Conservation (phyloP, 2,113 vertebrate genomes). For the Hyperoodon ampullatus region DNA sequence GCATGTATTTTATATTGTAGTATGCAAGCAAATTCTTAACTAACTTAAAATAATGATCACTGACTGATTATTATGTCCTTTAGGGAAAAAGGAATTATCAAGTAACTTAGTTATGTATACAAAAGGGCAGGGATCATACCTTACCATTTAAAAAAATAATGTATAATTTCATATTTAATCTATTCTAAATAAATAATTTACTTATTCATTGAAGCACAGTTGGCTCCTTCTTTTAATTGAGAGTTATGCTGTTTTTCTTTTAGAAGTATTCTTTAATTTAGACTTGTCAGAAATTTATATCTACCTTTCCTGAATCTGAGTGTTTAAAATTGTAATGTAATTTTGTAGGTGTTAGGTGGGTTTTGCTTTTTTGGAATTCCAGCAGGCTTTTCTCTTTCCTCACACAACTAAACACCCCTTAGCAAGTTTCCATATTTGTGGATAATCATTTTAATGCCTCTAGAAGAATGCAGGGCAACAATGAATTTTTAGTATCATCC, state of each 20-base stretch:
- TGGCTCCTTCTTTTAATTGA: neutral
- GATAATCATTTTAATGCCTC: slow-evolving; percentile 20
- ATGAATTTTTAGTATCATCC: slow-evolving; percentile 12
- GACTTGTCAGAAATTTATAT: neutral
- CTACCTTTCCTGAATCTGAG: neutral
- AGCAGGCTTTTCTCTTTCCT: neutral
- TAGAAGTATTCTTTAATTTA: neutral
- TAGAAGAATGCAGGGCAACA: neutral
- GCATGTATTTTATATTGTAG: neutral
- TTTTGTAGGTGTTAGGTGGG: neutral
- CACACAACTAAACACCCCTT: neutral
- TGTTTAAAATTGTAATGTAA: slow-evolving; percentile 24
- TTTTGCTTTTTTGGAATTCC: slow-evolving; percentile 40
- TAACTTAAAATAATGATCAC: slow-evolving; percentile 26
- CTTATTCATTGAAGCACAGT: neutral
- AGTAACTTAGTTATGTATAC: neutral
- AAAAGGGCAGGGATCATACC: neutral
- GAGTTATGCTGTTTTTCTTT: neutral
- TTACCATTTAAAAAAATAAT: neutral
- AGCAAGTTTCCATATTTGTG: neutral
- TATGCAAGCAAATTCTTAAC: neutral
- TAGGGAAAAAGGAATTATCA: neutral
- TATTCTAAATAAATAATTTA: slow-evolving; percentile 34
- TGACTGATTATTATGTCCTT: neutral
- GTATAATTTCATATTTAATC: neutral